Evolutionary conservation across 37 sponge, comb jelly and placozoan genomes (phyloP).

Genomic region (Ephydatia muelleri): DNA sequence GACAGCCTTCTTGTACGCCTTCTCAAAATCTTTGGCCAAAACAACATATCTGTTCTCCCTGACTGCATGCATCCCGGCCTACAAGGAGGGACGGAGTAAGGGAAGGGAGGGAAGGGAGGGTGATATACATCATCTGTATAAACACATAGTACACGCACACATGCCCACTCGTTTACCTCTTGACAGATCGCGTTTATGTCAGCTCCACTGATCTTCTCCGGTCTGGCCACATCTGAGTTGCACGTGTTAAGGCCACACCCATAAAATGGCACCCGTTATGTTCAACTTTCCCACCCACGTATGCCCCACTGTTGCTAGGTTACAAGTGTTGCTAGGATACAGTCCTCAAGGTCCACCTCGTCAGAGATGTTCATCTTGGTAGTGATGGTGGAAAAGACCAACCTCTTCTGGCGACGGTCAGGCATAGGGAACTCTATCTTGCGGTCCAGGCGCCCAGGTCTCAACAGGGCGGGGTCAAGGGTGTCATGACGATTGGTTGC

Average conservation of each 20-base stretch:
- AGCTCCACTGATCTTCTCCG: slow-evolving; percentile 97
- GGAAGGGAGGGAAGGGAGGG: no score
- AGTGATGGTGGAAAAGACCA: slow-evolving; percentile 95
- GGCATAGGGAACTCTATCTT: slow-evolving; percentile 99
- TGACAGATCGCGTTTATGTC: slow-evolving; percentile 99
- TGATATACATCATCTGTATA: no score
- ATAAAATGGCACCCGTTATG: background rate
- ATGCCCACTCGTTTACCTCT: no score
- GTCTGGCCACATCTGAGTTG: slow-evolving; percentile 92
- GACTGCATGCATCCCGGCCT: slow-evolving; percentile 98
- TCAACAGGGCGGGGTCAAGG: slow-evolving; percentile 95
- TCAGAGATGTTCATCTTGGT: slow-evolving; percentile 98
- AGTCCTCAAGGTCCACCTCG: slow-evolving; percentile 98
- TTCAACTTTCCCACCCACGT: background rate
- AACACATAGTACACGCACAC: no score
- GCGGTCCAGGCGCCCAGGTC: slow-evolving; percentile 95
- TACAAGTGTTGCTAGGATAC: slow-evolving; percentile 41
- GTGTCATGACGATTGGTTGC: slow-evolving; percentile 98
- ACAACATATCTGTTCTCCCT: slow-evolving; percentile 97
- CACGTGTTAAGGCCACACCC: slow-evolving; percentile 14
- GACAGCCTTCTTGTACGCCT: slow-evolving; percentile 94
- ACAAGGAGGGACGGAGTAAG: no score
- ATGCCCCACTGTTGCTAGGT: background rate
- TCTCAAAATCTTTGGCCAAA: slow-evolving; percentile 97
- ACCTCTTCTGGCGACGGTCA: slow-evolving; percentile 93